Base-by-base conservation (phyloP, 2,888 invertebrate species). In the Dorcus hopei region DNA sequence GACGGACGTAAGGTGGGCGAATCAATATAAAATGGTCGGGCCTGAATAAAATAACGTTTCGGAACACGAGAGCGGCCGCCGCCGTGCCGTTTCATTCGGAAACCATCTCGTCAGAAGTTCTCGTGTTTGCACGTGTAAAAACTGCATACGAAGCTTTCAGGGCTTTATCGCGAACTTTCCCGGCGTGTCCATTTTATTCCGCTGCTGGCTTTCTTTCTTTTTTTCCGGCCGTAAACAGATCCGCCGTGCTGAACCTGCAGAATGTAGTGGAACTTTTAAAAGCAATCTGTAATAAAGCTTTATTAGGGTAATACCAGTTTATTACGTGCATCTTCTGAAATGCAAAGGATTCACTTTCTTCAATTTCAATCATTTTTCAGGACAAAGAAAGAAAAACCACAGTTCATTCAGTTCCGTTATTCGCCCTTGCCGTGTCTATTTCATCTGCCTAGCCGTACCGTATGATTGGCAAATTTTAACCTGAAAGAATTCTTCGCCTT, bases 71-170 rank as follows among this genome's bases (percentile, higher is more conserved):
- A 33, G 23, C 45, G 8, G 45, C 23, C 23, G 19, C n/a, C n/a
- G n/a, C n/a, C n/a, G n/a, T n/a, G n/a, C n/a, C 23, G 23, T 45
- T 45, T 45, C 23, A 45, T 45, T 49, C 3, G 51, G 51, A 39
- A 51, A 51, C 38, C 40, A 51, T 51, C 26, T 38, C 51, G 19
- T 39, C 40, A 38, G 57, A 60, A 54, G 42, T 60, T 60, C 57
- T 53, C 53, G 39, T 57, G 60, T 60, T 40, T 52, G 52, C 60
- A 60, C 60, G 60, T 60, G 60, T 60, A 57, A 60, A 50, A 60
- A 60, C 52, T 57, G 56, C 60, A 60, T 57, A 57, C 60, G 60
- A 57, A 57, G 61, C 61, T 61, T 50, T 61, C 57, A 50, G 42
- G 57, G 58, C 57, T 61, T 61, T 61, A 61, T 61, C 58, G 54